Base-by-base conservation (phyloP, 1,140 invertebrate species). In the Dinoponera quadriceps region DNA sequence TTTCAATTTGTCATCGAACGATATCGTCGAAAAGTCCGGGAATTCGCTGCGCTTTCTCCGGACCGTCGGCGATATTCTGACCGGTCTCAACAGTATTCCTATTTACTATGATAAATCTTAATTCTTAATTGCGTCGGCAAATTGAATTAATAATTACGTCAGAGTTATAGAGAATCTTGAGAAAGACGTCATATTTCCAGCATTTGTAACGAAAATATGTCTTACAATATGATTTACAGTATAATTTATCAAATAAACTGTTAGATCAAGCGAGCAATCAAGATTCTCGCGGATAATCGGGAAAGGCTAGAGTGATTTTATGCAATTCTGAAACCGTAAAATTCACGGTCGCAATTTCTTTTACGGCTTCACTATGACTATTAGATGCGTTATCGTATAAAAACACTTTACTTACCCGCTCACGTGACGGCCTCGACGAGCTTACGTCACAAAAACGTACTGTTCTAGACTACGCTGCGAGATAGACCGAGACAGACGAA, bases 1-100 rank as follows among this genome's bases (percentile, higher is more conserved):
- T 87, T 87, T 78, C 65, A 85, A 88, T 87, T 88, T 86, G 71
- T 84, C 85, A 48, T 84, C 29, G 9, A 7, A 13, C 57, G 57
- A 87, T 51, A 66, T 44, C n/a, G 59, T 16, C 54, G 54, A 65
- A 71, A 83, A 74, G 33, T 68, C 14, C 29, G n/a, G 75, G 33
- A 44, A 78, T 69, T 69, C 22, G 11, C 29, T 22, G 48, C 48
- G 25, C 63, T 65, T 27, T 20, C 44, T 65, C 33, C 16, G 16
- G 51, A 51, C 54, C 25, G 27, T 14, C 63, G 16, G 1, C 11
- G 22, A 16, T 25, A 55, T 68, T 68, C 49, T 38, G 49, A 68
- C 16, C 13, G 38, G 3, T 44, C 25, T 25, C n/a, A n/a, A 44
- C 59, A 44, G n/a, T 51, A n/a, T 18, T 29, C 14, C n/a, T 14